Evolutionary conservation across 1,140 invertebrate genomes (phyloP), one percentile per base, ranked within the genome.

Genomic region (Procambarus clarkii): DNA sequence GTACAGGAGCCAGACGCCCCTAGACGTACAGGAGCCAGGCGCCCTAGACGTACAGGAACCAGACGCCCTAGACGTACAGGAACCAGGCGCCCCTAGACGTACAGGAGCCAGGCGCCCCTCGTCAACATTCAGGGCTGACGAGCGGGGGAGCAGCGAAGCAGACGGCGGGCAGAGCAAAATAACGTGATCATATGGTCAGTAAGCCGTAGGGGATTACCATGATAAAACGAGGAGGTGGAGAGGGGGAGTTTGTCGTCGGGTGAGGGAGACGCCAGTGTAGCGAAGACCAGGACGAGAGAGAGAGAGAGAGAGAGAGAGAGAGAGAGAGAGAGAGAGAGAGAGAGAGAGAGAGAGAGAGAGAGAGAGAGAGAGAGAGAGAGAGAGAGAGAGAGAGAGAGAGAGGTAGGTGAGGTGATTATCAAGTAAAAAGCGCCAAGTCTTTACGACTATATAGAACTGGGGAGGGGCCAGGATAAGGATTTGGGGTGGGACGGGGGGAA

Each of bases 111-210:
- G 18, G 54, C 84, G 48, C 84, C 71, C 84, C 76, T 78, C 76
- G 71, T 87, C 77, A 74, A 79, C 85, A 87, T 87, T 87, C 85
- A 60, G 85, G 24, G 21, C 85, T 77, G 76, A 77, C 85, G 76
- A 60, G 85, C 3, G 76, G 74, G 44, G 85, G 34, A 34, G 85
- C 48, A 78, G 79, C 64, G 85, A 87, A 87, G 85, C 76, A 69
- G 60, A 46, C 50, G 46, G 21, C 54, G 85, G 54, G n/a, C 15
- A 60, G 85, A 78, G 76, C 76, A 79, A 79, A 78, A 9, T 87
- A 87, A 87, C 85, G 76, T 79, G 2, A 87, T 87, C 85, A 87
- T 60, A 60, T 87, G 85, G 85, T 79, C 85, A 87, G 85, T 87
- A 87, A 78, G 54, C 85, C 85, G 85, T 60, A 74, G 84, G 85